Conservation (phyloP, 2,113 vertebrate genomes). For the Saccopteryx bilineata region DNA sequence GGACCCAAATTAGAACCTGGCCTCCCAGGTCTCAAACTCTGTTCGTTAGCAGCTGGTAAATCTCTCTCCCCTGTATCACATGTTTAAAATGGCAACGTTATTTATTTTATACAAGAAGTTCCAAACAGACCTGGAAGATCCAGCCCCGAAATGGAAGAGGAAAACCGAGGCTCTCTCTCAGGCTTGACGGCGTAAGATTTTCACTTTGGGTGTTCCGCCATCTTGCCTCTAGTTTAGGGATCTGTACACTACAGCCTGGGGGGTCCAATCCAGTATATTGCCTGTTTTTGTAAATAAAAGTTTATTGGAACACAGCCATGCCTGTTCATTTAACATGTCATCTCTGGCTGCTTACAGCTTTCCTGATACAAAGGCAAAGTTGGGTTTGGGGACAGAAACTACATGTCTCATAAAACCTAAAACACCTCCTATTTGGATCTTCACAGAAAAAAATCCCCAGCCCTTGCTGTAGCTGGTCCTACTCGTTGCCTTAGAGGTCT, state of each 20-base stretch:
- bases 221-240: not conserved
- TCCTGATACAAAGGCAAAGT: not conserved
- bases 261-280: not conserved
- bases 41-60: constrained; percentile 43
- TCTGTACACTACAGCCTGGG: not conserved
- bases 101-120: constrained; percentile 39
- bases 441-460: not conserved
- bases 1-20: constrained; percentile 23
- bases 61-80: not conserved
- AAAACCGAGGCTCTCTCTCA: not conserved
- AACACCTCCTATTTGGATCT: not conserved
- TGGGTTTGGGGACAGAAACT: not conserved
- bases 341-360: not conserved
- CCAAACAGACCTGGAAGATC: not conserved
- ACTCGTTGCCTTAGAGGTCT: not conserved
- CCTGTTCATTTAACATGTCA: not conserved
- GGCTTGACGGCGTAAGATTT: not conserved
- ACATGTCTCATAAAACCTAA: not conserved
- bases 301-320: constrained; percentile 34
- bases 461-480: not conserved
- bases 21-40: constrained; percentile 7
- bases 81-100: constrained; percentile 5
- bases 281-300: constrained; percentile 47
- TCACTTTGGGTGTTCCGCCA: not conserved
- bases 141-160: not conserved